Percentiles rank a stretch among this genome's conserved stretches.
Evolutionary conservation across 2,888 invertebrate genomes (phyloP).

Genomic region (Platycnemis pennipes): DNA sequence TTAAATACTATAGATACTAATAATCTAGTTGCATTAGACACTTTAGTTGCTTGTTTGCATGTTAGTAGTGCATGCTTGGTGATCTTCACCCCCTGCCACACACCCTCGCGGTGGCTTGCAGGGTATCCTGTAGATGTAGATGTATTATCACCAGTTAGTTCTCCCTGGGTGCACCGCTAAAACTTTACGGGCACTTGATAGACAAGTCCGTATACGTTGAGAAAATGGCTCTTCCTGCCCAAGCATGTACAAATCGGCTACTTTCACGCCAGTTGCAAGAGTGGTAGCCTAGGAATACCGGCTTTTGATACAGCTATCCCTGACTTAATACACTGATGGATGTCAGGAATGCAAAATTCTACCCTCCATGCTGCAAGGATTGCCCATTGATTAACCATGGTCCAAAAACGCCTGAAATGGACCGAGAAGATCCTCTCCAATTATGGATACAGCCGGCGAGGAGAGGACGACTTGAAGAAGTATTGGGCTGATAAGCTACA

Average conservation of each 20-base stretch:
- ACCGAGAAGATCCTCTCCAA: background rate
- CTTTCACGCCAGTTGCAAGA: slow-evolving; percentile 74
- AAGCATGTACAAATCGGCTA: slow-evolving; percentile 75
- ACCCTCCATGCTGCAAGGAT: background rate
- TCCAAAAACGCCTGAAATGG: slow-evolving; percentile 61
- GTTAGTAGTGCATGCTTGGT: no score
- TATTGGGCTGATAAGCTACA: slow-evolving; percentile 69
- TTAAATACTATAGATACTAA: no score
- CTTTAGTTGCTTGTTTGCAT: no score
- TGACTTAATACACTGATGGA: background rate
- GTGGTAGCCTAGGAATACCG: slow-evolving; percentile 74
- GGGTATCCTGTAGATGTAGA: no score
- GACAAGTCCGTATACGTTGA: slow-evolving; percentile 74
- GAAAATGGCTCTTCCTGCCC: slow-evolving; percentile 76
- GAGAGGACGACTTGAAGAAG: no score
- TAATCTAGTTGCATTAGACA: no score
- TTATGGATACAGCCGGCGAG: background rate
- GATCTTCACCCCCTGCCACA: no score
- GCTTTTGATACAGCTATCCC: slow-evolving; percentile 70
- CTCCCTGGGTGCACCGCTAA: slow-evolving; percentile 73
- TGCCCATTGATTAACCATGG: background rate
- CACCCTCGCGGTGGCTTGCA: no score
- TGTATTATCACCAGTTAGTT: slow-evolving; percentile 76
- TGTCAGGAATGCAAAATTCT: background rate
- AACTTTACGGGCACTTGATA: slow-evolving; percentile 75